A percentile compares a stretch with the other conserved stretches of the same genome.
Conservation (phyloP, 2,797 vertebrate species). For the Alca torda region DNA sequence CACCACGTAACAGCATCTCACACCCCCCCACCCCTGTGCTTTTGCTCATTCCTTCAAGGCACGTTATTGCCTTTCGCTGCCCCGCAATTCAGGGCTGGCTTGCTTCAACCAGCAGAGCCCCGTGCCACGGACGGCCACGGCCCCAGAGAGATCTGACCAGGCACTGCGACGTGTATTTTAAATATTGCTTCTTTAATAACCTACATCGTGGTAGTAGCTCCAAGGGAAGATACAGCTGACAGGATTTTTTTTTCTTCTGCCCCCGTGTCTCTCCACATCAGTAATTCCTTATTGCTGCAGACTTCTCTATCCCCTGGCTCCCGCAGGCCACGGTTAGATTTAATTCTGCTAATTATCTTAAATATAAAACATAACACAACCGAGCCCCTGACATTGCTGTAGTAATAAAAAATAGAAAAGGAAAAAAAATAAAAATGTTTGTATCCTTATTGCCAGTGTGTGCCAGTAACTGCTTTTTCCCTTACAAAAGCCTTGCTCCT, state of each 20-base stretch:
- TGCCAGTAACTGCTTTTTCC: slow-evolving; percentile 19
- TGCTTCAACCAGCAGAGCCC: background rate
- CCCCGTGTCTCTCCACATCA: background rate
- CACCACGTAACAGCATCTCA: background rate
- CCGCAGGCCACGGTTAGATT: background rate
- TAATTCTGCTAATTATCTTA: slow-evolving; percentile 48
- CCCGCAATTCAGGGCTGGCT: background rate
- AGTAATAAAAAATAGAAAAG: slow-evolving; percentile 64
- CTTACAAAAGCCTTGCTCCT: background rate
- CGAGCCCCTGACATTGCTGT: background rate
- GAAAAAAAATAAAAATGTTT: background rate
- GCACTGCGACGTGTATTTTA: background rate
- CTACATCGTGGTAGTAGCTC: background rate
- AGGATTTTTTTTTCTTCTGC: background rate
- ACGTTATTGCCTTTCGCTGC: background rate
- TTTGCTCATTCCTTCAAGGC: background rate
- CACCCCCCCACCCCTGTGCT: accelerated
- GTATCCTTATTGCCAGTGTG: slow-evolving; percentile 65
- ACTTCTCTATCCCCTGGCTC: background rate
- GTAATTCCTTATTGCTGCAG: slow-evolving; percentile 34
- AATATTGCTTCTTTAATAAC: slow-evolving; percentile 63
- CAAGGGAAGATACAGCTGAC: slow-evolving; percentile 9
- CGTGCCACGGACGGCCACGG: accelerated
- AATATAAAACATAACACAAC: slow-evolving; percentile 49
- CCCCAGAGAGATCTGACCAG: background rate